phyloP scores from a whole-genome alignment of 2,888 invertebrate species.

The Penaeus monodon region DNA sequence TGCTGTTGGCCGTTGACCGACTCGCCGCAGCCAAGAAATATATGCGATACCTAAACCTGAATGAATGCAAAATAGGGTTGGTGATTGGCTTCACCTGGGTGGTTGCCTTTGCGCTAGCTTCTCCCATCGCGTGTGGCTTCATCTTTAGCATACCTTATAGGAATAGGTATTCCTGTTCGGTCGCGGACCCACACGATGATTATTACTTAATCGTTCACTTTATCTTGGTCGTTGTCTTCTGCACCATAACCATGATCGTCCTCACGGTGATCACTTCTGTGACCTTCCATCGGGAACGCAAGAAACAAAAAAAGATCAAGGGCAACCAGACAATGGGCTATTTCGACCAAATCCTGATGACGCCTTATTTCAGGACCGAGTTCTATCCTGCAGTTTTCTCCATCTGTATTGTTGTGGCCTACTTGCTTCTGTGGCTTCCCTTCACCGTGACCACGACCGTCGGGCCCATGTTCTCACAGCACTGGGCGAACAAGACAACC shows the following conservation, averaged over 20 bases:
- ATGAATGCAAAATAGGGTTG: conserved; percentile 54
- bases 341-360: conserved; percentile 60
- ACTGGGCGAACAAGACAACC: conserved; percentile 57
- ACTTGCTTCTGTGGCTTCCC: conserved; percentile 53
- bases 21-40: conserved; percentile 64
- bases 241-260: conserved; percentile 62
- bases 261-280: conserved; percentile 54
- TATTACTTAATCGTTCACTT: conserved; percentile 66
- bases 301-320: conserved; percentile 63
- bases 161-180: conserved; percentile 66
- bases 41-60: conserved; percentile 56
- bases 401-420: conserved; percentile 22
- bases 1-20: conserved; percentile 66
- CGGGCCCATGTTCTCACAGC: conserved; percentile 42
- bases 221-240: conserved; percentile 65
- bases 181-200: conserved; percentile 62
- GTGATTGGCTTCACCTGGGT: conserved; percentile 66
- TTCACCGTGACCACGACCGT: conserved; percentile 44
- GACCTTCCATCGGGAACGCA: conserved; percentile 61
- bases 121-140: conserved; percentile 66
- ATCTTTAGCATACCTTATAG: conserved; percentile 65
- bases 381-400: conserved; percentile 52
- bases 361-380: conserved; percentile 60
- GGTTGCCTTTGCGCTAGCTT: conserved; percentile 61
- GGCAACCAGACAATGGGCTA: conserved; percentile 63